Percentiles rank a stretch among this genome's conserved stretches.
phyloP scores from a whole-genome alignment of 2,888 invertebrate species.

The Ectemnius lituratus region DNA sequence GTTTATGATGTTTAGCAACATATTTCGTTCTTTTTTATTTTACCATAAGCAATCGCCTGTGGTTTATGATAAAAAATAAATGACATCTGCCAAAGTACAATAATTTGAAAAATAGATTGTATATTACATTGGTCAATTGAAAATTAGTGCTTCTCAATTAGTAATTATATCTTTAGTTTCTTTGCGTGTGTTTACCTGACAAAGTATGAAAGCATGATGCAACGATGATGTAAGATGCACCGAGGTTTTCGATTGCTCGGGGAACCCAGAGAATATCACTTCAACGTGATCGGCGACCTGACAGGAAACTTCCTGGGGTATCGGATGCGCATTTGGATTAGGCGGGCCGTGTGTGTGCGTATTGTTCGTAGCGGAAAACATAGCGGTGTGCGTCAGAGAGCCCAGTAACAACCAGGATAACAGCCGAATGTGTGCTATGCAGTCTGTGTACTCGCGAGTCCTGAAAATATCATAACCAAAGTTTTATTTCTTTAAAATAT shows the following conservation, averaged over 20 bases:
- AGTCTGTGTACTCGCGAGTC: slow-evolving; percentile 96
- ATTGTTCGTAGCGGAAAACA: slow-evolving; percentile 79
- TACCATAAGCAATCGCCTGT: too few species aligned
- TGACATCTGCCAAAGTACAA: neutral
- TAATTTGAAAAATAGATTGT: too few species aligned
- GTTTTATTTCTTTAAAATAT: slow-evolving; percentile 12
- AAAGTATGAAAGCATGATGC: slow-evolving; percentile 97
- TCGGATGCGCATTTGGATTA: slow-evolving; percentile 85
- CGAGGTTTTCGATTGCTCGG: slow-evolving; percentile 95
- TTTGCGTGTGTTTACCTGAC: slow-evolving; percentile 83
- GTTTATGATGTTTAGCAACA: too few species aligned
- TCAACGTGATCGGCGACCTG: slow-evolving; percentile 98
- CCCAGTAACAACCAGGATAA: slow-evolving; percentile 97
- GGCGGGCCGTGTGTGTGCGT: slow-evolving; percentile 70
- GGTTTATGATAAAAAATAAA: neutral
- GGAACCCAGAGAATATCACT: slow-evolving; percentile 97
- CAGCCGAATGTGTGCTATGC: slow-evolving; percentile 95
- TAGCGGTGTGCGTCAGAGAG: slow-evolving; percentile 92
- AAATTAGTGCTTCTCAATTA: too few species aligned
- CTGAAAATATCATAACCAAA: slow-evolving; percentile 78
- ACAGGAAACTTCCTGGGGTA: slow-evolving; percentile 97
- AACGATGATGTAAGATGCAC: slow-evolving; percentile 97
- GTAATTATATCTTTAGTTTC: too few species aligned
- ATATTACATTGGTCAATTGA: too few species aligned
- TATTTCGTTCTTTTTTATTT: too few species aligned